A percentile compares a stretch with the other conserved stretches of the same genome.
phyloP scores from a whole-genome alignment of 1,140 invertebrate genomes.

The Meloidogyne chitwoodi region DNA sequence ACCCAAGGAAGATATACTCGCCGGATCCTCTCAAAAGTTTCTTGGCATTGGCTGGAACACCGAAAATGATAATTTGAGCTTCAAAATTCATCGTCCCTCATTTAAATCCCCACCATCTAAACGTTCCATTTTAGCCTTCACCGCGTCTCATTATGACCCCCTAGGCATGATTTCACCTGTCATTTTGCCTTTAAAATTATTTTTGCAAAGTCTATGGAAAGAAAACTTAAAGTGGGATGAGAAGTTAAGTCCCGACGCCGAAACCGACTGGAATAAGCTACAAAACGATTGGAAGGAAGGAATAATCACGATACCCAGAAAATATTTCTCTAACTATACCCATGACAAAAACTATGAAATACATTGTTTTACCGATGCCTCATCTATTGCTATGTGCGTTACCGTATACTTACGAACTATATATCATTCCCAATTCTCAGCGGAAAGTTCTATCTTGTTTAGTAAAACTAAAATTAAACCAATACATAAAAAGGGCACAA shows the following conservation, averaged over 20 bases:
- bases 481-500: neutral
- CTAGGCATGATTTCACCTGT: neutral
- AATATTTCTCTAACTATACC: no score
- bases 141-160: neutral
- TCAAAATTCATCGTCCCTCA: neutral
- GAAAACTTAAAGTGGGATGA: neutral
- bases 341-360: no score
- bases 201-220: neutral
- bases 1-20: neutral
- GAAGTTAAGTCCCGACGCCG: neutral
- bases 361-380: no score
- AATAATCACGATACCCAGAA: no score
- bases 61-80: neutral
- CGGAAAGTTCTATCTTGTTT: neutral
- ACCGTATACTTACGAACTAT: neutral
- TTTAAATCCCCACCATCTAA: neutral
- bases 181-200: neutral
- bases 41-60: neutral
- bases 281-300: neutral
- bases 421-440: neutral
- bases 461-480: neutral
- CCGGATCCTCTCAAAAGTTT: neutral
- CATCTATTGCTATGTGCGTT: neutral
- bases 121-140: neutral
- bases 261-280: neutral